These are phyloP conservation scores for Gerris lacustris DNA, from an alignment of 2,888 invertebrate genomes.

Conservation along the genomic window DNA sequence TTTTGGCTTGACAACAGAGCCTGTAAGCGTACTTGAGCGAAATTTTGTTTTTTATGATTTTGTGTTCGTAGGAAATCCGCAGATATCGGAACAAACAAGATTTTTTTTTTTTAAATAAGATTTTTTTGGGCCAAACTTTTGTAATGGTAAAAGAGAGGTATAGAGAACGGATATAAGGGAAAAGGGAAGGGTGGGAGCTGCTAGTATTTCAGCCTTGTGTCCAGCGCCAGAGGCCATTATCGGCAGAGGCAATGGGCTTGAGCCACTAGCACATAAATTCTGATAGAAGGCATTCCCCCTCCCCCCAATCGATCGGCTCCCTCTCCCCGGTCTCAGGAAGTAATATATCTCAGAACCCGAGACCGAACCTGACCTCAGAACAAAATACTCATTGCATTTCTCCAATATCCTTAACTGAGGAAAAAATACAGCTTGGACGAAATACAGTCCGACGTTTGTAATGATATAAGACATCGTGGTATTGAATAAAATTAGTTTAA, in stretches of 20 bases:
- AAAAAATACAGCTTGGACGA: background rate
- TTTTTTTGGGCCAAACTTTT: background rate
- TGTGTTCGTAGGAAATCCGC: too few species aligned
- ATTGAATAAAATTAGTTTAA: too few species aligned
- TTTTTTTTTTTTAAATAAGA: too few species aligned
- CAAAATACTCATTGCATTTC: too few species aligned
- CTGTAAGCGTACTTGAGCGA: too few species aligned
- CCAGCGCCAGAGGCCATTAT: constrained; percentile 14
- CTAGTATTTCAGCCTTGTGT: constrained; percentile 20
- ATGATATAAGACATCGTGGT: too few species aligned
- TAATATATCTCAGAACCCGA: background rate
- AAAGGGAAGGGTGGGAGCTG: constrained; percentile 14
- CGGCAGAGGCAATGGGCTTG: background rate
- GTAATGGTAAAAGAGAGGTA: background rate
- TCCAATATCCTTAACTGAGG: background rate
- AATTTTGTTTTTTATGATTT: too few species aligned
- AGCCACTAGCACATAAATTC: constrained; percentile 1
- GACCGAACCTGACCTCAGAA: background rate
- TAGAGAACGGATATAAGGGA: background rate
- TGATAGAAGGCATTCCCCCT: background rate
- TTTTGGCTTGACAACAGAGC: too few species aligned
- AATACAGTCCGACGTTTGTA: background rate
- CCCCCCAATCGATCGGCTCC: background rate
- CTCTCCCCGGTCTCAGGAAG: background rate
- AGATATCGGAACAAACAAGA: too few species aligned